Base-by-base conservation (phyloP, 2,797 vertebrate genomes). In the Falco biarmicus region DNA sequence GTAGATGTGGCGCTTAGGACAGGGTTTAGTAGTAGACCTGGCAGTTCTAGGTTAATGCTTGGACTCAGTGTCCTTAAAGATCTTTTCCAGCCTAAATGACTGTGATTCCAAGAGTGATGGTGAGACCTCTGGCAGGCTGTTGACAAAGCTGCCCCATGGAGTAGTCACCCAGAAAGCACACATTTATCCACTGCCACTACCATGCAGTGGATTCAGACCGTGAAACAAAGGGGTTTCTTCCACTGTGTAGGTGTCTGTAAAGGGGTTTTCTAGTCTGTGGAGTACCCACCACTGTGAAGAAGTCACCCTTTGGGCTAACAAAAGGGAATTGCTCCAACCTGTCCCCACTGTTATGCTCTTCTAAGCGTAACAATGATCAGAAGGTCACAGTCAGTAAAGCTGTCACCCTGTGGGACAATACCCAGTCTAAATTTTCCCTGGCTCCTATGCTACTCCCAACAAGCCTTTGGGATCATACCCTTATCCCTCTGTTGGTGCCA, bases 301-400 rank as follows among this genome's bases (percentile, higher is more conserved):
- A 37, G 8, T 15, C 32, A 56, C 51, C 26, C 21, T 4, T 47
- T 19, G 8, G 41, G n/a, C 41, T 37, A 20, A 57, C 47, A 26
- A 45, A 15, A 29, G 39, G 25, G 32, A 32, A 31, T 24, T 50
- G 43, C 28, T 78, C 89, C 41, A 66, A 65, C 79, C 69, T 17
- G 43, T 17, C 10, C 16, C 34, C n/a, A 1, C 34, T 2, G 2
- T 4, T 21, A 17, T 5, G 29, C 59, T 43, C 6, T 8, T 43
- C 6, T 8, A 22, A 31, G 15, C 11, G 7, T 19, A 43, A 69
- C 0, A 1, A 4, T 1, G 48, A 2, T 31, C 5, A 39, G 34
- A 56, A 89, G 25, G 61, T 25, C n/a, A 18, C 25, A 16, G 45
- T 20, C 11, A 15, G 50, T 3, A 43, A n/a, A 28, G 17, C 6